Percentiles rank a stretch among this genome's conserved stretches.
Evolutionary conservation across 2,797 vertebrate species (phyloP).

Genomic region (Lophius americanus): DNA sequence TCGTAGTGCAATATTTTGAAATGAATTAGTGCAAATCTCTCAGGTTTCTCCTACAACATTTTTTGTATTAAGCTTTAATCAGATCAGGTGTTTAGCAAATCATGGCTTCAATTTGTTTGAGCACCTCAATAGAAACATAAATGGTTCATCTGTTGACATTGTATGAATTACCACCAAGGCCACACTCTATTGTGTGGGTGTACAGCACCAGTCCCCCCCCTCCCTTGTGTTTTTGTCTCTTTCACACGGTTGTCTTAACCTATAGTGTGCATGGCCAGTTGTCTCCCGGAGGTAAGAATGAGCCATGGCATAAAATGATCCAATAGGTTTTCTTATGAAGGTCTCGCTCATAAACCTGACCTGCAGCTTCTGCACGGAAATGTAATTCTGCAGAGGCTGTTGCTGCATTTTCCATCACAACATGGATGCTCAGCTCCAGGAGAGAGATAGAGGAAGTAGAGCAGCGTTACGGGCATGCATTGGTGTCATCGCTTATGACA

Average conservation of each 20-base stretch:
- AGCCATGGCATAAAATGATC: conserved; percentile 44
- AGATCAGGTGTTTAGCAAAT: conserved; percentile 54
- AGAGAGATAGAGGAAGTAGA: conserved; percentile 11
- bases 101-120: conserved; percentile 34
- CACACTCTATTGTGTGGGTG: conserved; percentile 54
- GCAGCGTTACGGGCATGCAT: neutral
- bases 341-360: conserved; percentile 60
- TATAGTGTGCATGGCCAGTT: conserved; percentile 41
- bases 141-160: conserved; percentile 38
- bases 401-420: conserved; percentile 46
- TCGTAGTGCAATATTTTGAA: conserved; percentile 27
- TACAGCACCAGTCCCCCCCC: conserved; percentile 22
- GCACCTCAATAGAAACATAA: conserved; percentile 19
- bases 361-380: conserved; percentile 36
- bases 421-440: conserved; percentile 40
- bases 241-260: conserved; percentile 37
- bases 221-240: conserved; percentile 10
- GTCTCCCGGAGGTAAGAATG: conserved; percentile 59
- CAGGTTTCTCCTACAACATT: conserved; percentile 14
- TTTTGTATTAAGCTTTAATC: conserved; percentile 28
- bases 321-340: conserved; percentile 48
- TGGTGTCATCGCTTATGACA: neutral
- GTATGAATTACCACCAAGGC: conserved; percentile 37
- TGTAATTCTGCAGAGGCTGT: conserved; percentile 50
- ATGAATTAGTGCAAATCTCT: conserved; percentile 16